Conservation (phyloP, 2,797 vertebrate species). For the Sebastes taczanowskii region DNA sequence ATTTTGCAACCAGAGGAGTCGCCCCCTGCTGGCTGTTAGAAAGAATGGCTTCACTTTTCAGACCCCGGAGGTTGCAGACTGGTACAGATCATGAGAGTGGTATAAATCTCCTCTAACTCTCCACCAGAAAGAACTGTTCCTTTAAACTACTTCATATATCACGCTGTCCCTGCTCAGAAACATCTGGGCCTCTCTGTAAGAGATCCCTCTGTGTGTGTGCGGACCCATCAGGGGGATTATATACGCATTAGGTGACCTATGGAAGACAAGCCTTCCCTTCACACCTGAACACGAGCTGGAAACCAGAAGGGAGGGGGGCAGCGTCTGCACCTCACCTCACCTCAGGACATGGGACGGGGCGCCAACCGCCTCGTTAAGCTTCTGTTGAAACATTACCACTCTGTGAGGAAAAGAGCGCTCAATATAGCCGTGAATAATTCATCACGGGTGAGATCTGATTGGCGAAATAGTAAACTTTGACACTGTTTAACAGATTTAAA, state of each 20-base stretch:
- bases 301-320: conserved; percentile 2
- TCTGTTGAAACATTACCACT: conserved; percentile 33
- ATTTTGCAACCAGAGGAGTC: neutral
- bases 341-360: conserved; percentile 20
- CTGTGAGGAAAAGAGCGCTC: conserved; percentile 21
- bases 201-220: conserved; percentile 16
- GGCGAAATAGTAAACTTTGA: neutral
- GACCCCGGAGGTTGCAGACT: too few species aligned
- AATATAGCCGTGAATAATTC: conserved; percentile 61
- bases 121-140: neutral
- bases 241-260: conserved; percentile 48
- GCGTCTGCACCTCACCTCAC: neutral
- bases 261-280: conserved; percentile 41
- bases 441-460: neutral
- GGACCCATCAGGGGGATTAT: conserved; percentile 35
- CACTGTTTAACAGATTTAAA: conserved; percentile 14
- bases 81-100: neutral
- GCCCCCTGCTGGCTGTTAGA: neutral
- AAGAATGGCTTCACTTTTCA: neutral
- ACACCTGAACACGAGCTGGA: conserved; percentile 73
- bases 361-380: conserved; percentile 10
- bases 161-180: neutral
- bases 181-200: conserved; percentile 9
- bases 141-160: neutral
- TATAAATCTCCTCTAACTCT: neutral